A percentile compares a stretch with the other conserved stretches of the same genome.
Conservation (phyloP, 2,888 invertebrate genomes). For the Tiliacea citrago region DNA sequence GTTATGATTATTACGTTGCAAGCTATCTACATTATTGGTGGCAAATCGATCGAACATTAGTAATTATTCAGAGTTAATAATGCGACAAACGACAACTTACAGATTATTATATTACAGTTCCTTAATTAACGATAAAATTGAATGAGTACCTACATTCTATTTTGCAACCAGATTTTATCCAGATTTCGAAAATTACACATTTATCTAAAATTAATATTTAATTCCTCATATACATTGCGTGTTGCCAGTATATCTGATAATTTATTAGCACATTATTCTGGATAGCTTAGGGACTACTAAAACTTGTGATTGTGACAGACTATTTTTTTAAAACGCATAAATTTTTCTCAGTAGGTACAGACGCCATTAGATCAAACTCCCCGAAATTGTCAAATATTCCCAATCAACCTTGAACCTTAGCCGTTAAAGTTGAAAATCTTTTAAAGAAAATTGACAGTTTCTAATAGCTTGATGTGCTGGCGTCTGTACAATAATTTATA, state of each 20-base stretch:
- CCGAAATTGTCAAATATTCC: too few species aligned
- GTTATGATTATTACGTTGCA: constrained; percentile 16
- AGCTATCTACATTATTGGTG: constrained; percentile 32
- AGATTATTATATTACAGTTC: constrained; percentile 37
- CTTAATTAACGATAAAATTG: constrained; percentile 25
- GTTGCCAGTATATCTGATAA: constrained; percentile 7
- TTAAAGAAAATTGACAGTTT: too few species aligned
- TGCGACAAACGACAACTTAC: constrained; percentile 13
- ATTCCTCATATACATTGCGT: constrained; percentile 24
- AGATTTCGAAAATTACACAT: constrained; percentile 42
- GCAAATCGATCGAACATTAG: constrained; percentile 20
- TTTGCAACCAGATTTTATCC: constrained; percentile 27
- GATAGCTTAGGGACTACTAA: constrained; percentile 14
- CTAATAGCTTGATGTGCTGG: too few species aligned
- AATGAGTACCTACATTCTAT: constrained; percentile 33
- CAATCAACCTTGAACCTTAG: too few species aligned
- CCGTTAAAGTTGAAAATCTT: too few species aligned
- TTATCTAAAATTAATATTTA: constrained; percentile 48
- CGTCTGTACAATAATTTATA: background rate
- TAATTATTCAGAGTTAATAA: constrained; percentile 27
- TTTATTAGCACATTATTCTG: constrained; percentile 33
- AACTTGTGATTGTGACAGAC: background rate
- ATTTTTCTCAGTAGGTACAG: too few species aligned
- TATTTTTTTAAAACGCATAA: background rate
- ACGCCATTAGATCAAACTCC: too few species aligned